Base-by-base conservation (phyloP, 1,140 invertebrate species). In the Parasteatoda tepidariorum region DNA sequence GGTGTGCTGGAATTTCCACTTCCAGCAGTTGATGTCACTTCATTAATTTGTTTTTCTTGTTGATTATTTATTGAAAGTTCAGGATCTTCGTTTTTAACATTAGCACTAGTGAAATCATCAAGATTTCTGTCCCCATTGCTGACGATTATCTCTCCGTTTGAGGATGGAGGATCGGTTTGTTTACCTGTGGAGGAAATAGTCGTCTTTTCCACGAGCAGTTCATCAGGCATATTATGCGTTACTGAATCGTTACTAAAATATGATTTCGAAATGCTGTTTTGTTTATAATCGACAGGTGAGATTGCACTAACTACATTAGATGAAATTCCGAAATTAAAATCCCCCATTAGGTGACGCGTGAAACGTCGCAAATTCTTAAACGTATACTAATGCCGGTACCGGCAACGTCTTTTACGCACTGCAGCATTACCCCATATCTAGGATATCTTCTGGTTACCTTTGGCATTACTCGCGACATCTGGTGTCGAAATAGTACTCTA, bases 181-280 rank as follows among this genome's bases (percentile, higher is more conserved):
- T 84, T 83, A 74, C 70, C 81, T 54, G 41, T 59, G 34, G 61
- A 11, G 61, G 68, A 24, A 2, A 59, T 3, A 55, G 64, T 83
- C 24, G 68, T 11, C 41, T 83, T 76, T 26, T 84, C 83, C 26
- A 84, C 30, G n/a, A 84, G 88, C 86, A 91, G 88, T 86, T 92
- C 92, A 91, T 92, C 92, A 90, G 92, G 92, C 92, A 92, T 92
- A 86, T 89, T 90, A 88, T 85, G 83, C 59, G 88, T 74, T 87
- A 85, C 79, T 85, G 86, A 86, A 87, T 89, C 84, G 87, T 85
- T 86, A 34, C 18, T 24, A 78, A 88, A 89, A 88, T 90, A 87
- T 48, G 89, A 89, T 85, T 88, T 87, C 18, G 28, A 41, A 82
- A 86, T 89, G 28, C 87, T 81, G 71, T 89, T 88, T 81, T 88